A percentile compares a stretch with the other conserved stretches of the same genome.
These are phyloP conservation scores for Spodoptera litura DNA, from an alignment of 1,140 invertebrate species.

Conservation along the genomic window DNA sequence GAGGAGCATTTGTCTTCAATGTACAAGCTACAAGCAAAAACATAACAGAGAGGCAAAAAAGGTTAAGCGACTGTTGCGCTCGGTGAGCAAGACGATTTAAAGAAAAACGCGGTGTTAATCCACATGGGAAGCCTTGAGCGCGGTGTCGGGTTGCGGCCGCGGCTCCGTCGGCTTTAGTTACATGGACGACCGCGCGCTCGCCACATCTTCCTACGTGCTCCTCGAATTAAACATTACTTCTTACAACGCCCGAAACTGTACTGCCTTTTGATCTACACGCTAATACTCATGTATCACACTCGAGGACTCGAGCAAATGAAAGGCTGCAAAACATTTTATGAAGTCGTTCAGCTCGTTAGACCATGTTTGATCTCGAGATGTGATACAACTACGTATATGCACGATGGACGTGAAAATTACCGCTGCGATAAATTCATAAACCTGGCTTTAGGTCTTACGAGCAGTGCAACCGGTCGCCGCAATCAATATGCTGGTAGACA, in stretches of 20 bases:
- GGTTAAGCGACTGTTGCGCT: conserved; percentile 44
- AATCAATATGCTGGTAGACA: conserved; percentile 78
- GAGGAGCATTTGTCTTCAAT: conserved; percentile 8
- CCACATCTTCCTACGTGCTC: conserved; percentile 67
- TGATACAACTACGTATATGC: conserved; percentile 51
- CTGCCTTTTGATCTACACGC: conserved; percentile 30
- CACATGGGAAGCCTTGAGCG: conserved; percentile 81
- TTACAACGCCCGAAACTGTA: conserved; percentile 16
- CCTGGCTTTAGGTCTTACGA: conserved; percentile 56
- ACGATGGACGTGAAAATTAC: conserved; percentile 67
- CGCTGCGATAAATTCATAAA: conserved; percentile 67
- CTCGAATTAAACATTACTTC: conserved; percentile 42
- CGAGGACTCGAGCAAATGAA: conserved; percentile 50
- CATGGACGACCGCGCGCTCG: conserved; percentile 70
- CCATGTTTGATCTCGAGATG: conserved; percentile 60
- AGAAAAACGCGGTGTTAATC: conserved; percentile 79
- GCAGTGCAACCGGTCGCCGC: conserved; percentile 62
- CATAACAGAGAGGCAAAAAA: conserved; percentile 31
- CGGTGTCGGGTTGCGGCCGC: conserved; percentile 66
- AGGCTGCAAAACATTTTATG: conserved; percentile 62
- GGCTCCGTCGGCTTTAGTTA: conserved; percentile 71
- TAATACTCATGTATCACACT: conserved; percentile 26
- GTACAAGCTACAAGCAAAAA: conserved; percentile 7
- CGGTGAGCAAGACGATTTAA: conserved; percentile 40
- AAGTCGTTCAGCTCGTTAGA: conserved; percentile 67